Evolutionary conservation across 2,797 vertebrate species (phyloP), one percentile per base, ranked within the genome.

Genomic region (Pseudomugil gertrudae): DNA sequence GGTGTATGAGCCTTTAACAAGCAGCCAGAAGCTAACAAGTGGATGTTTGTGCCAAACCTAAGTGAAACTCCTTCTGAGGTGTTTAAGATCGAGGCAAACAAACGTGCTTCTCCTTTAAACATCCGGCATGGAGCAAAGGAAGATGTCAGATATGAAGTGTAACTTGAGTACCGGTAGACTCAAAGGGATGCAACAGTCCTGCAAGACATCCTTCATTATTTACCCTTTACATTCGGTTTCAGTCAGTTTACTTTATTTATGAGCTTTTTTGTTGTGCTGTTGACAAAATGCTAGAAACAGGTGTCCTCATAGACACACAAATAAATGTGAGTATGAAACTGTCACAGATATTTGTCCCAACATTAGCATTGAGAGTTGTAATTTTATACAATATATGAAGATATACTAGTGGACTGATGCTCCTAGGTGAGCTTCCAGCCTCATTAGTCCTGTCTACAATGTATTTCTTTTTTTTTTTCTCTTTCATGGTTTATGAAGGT

Each of bases 91-190:
- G 13, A 19, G 35, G 14, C 35, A 36, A 10, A 36, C 35, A 32
- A 4, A 53, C 29, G 15, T 3, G 1, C 4, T 9, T 9, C 35
- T 48, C 26, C 2, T 15, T 4, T 17, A 13, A 8, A 57, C 32
- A 38, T 21, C 5, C 6, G 23, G 23, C 23, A 19, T 30, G 13
- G 45, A 30, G n/a, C 29, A 30, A 30, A 47, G 30, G 21, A 11
- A 43, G n/a, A 27, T 8, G 11, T 30, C 35, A 52, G 23, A 64
- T 19, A 30, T 26, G 63, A 40, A 55, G 19, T 36, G 26, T 36
- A 54, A 2, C 50, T 72, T 38, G 38, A 17, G n/a, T n/a, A n/a
- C n/a, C n/a, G 36, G 47, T 40, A 14, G 27, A 36, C 33, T 55
- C 13, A 21, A 66, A 48, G 38, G 60, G 58, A 66, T 38, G 63